Evolutionary conservation across 2,797 vertebrate species (phyloP).

Genomic region (Acrossocheilus fasciatus): DNA sequence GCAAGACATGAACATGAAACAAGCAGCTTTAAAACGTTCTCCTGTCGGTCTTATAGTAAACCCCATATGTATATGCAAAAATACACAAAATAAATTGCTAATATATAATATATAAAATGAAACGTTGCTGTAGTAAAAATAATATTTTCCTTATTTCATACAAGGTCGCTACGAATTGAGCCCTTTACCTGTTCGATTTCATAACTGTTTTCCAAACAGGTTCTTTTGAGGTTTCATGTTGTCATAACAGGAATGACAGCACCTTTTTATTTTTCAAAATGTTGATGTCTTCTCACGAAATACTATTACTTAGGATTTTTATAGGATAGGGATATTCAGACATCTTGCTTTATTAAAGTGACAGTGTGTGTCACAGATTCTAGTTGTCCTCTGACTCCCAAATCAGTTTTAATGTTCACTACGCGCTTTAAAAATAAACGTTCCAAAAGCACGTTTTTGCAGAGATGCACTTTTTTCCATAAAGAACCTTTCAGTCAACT

Average conservation of each 20-base stretch:
- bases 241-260: conserved; percentile 3
- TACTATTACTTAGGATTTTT: neutral
- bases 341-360: neutral
- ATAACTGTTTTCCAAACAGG: conserved; percentile 22
- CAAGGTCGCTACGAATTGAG: conserved; percentile 2
- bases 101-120: neutral
- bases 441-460: neutral
- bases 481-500: no score
- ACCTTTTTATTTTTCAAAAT: conserved; percentile 7
- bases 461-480: no score
- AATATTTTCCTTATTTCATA: neutral
- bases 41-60: neutral
- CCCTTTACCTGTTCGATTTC: neutral
- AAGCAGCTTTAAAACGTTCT: neutral
- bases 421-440: neutral
- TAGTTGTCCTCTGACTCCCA: neutral
- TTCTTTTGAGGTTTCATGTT: conserved; percentile 7
- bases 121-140: neutral
- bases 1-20: neutral
- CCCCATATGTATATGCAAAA: neutral
- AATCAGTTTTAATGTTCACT: neutral
- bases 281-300: neutral
- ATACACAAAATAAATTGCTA: neutral
- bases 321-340: neutral
- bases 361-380: neutral